These are phyloP conservation scores for Drymonia ruficornis DNA, from an alignment of 2,888 invertebrate genomes.

Conservation along the genomic window DNA sequence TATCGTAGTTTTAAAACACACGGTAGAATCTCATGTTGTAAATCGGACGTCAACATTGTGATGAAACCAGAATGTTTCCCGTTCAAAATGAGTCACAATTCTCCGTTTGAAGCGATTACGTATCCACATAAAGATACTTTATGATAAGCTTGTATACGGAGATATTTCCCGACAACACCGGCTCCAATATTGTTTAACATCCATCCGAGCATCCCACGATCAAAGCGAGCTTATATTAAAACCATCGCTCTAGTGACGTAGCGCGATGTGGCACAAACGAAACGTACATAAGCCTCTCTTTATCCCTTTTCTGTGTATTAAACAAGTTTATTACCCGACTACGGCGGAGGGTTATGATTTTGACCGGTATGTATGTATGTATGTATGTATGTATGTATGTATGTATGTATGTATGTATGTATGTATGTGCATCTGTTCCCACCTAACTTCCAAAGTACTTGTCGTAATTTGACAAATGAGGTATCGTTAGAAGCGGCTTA, in stretches of 20 bases:
- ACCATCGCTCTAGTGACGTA: constrained; percentile 31
- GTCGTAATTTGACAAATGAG: no score
- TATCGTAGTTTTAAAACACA: no score
- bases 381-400: no score
- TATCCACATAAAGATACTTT: background rate
- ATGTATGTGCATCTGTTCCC: no score
- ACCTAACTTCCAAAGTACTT: no score
- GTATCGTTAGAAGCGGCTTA: no score
- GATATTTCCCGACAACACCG: background rate
- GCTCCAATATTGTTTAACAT: constrained; percentile 23
- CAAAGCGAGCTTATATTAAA: constrained; percentile 46
- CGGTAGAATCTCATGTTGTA: no score
- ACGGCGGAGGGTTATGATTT: no score
- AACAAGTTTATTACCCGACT: background rate
- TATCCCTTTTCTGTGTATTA: background rate
- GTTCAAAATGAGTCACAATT: background rate
- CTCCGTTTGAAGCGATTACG: background rate
- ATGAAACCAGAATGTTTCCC: background rate
- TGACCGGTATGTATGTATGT: no score
- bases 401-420: no score
- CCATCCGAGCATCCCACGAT: constrained; percentile 34
- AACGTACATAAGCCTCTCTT: constrained; percentile 3
- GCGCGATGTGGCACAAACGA: constrained; percentile 23
- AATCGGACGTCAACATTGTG: no score
- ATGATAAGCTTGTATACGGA: background rate